Conservation (phyloP, 2,888 invertebrate genomes). For the Latrodectus elegans region DNA sequence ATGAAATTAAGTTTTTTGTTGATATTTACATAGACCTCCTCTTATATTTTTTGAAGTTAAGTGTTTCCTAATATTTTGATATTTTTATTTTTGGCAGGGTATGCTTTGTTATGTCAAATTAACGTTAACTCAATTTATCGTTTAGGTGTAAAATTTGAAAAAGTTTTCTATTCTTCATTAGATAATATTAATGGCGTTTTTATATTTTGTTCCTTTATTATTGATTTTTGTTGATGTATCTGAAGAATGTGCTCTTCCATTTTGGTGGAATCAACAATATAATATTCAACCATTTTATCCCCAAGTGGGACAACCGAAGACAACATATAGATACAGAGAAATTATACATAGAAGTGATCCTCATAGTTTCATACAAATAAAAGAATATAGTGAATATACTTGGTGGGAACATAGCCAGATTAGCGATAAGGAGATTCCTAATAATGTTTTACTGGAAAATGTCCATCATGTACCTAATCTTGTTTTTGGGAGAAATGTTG, state of each 20-base stretch:
- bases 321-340: constrained; percentile 46
- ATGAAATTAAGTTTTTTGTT: too few species aligned
- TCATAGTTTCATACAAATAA: constrained; percentile 48
- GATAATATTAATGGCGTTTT: background rate
- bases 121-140: too few species aligned
- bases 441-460: constrained; percentile 1
- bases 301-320: constrained; percentile 33
- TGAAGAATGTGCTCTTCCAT: constrained; percentile 60
- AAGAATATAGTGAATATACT: constrained; percentile 61
- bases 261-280: constrained; percentile 60
- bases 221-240: constrained; percentile 26
- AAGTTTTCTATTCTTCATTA: too few species aligned
- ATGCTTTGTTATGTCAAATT: too few species aligned
- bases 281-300: constrained; percentile 39
- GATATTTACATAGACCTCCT: too few species aligned
- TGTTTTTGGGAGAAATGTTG: constrained; percentile 12
- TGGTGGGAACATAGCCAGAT: constrained; percentile 48
- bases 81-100: too few species aligned
- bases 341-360: constrained; percentile 41
- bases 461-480: constrained; percentile 21
- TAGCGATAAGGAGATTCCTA: background rate
- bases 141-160: too few species aligned
- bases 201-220: background rate
- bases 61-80: too few species aligned
- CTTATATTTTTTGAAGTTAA: too few species aligned